These are phyloP conservation scores for Hololepta plana DNA, from an alignment of 2,888 invertebrate genomes.

Conservation along the genomic window DNA sequence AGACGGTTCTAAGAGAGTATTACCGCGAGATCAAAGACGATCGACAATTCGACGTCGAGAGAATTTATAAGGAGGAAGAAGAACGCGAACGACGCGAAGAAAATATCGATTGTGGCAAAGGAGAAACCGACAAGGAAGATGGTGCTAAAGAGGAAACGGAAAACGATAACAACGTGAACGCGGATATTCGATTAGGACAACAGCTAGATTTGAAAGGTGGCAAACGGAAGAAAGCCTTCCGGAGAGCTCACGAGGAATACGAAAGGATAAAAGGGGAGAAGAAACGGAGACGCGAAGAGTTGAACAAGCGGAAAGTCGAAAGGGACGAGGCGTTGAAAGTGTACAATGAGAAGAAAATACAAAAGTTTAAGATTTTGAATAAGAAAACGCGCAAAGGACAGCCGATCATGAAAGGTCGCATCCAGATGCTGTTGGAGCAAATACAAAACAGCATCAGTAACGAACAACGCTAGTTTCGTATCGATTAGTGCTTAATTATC, in stretches of 20 bases:
- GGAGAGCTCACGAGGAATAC: constrained; percentile 35
- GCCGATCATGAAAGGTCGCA: constrained; percentile 66
- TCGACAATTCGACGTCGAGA: constrained; percentile 28
- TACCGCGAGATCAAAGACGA: constrained; percentile 33
- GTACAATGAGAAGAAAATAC: constrained; percentile 51
- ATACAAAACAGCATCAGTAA: constrained; percentile 36
- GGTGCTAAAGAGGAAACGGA: constrained; percentile 12
- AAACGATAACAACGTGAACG: constrained; percentile 13
- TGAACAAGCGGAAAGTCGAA: constrained; percentile 33
- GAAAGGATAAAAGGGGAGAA: constrained; percentile 37
- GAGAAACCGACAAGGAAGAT: constrained; percentile 4
- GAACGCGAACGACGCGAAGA: constrained; percentile 12
- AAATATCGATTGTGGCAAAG: constrained; percentile 5
- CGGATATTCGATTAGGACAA: constrained; percentile 7
- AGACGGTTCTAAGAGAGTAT: constrained; percentile 34
- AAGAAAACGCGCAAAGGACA: constrained; percentile 69
- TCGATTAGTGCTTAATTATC: not conserved
- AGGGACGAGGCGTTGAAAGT: constrained; percentile 41
- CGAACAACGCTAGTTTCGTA: not conserved
- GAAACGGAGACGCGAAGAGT: constrained; percentile 29
- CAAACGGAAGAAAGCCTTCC: constrained; percentile 21
- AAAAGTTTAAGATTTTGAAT: constrained; percentile 51
- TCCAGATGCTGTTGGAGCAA: constrained; percentile 60
- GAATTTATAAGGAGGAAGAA: constrained; percentile 29
- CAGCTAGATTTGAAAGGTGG: constrained; percentile 10